Conservation (phyloP, 2,113 vertebrate genomes). For the Astur gentilis region DNA sequence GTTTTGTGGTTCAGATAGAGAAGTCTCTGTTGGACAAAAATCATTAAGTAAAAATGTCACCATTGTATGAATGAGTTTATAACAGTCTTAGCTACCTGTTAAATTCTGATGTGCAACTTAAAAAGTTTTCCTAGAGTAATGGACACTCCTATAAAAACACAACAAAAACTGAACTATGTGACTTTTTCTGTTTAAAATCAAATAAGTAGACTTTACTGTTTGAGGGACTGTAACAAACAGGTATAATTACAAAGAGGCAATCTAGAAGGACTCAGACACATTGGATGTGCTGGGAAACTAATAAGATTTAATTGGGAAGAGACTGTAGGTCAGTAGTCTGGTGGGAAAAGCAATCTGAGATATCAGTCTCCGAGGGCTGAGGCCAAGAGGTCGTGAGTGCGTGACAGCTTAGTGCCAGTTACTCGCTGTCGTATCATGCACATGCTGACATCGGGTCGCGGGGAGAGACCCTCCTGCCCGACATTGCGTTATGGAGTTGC, state of each 20-base stretch:
- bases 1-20: background rate
- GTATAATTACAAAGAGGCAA: background rate
- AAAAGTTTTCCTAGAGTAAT: background rate
- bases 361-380: background rate
- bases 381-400: background rate
- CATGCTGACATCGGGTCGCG: accelerated
- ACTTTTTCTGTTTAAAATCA: background rate
- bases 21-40: background rate
- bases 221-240: background rate
- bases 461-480: background rate
- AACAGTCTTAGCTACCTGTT: background rate
- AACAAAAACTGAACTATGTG: background rate
- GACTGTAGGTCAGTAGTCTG: background rate
- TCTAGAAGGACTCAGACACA: background rate
- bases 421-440: background rate
- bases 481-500: accelerated
- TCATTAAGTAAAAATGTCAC: background rate
- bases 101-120: background rate
- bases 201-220: background rate
- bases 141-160: background rate
- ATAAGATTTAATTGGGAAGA: background rate
- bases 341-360: background rate
- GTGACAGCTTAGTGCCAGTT: background rate
- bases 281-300: background rate
- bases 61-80: background rate